Percentiles rank a stretch among this genome's conserved stretches.
phyloP scores from a whole-genome alignment of 2,888 invertebrate genomes.

The Trichopoda pennipes region DNA sequence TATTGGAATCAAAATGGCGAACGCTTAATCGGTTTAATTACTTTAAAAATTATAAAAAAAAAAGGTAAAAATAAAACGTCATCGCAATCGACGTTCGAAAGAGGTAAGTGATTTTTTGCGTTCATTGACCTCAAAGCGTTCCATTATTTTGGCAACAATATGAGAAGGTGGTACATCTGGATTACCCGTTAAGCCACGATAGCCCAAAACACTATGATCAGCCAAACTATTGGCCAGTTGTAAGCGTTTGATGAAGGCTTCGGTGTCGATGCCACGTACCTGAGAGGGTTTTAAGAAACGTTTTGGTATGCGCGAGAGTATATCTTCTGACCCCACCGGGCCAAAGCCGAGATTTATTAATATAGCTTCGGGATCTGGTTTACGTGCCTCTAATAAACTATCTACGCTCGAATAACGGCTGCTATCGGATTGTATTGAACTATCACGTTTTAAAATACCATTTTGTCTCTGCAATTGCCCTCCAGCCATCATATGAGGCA shows the following conservation, averaged over 20 bases:
- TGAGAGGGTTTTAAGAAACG: conserved; percentile 90
- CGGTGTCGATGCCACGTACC: conserved; percentile 88
- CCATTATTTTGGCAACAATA: conserved; percentile 91
- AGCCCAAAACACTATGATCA: conserved; percentile 88
- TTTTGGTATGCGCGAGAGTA: conserved; percentile 89
- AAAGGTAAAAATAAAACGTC: background rate
- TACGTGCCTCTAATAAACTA: conserved; percentile 90
- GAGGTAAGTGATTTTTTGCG: conserved; percentile 81
- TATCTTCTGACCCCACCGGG: conserved; percentile 85
- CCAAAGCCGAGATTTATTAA: conserved; percentile 91
- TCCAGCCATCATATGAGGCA: conserved; percentile 38
- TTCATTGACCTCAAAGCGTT: conserved; percentile 85
- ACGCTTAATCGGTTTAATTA: background rate
- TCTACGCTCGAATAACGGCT: conserved; percentile 90
- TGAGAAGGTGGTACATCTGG: conserved; percentile 89
- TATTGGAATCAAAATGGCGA: conserved; percentile 46
- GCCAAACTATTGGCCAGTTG: conserved; percentile 87
- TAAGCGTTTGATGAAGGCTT: conserved; percentile 88
- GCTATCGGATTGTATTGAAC: conserved; percentile 81
- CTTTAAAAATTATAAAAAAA: conserved; percentile 1
- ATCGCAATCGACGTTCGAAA: conserved; percentile 73
- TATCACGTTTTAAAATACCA: conserved; percentile 76
- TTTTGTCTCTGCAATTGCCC: conserved; percentile 37
- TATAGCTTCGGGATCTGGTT: conserved; percentile 94
- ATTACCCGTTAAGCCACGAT: conserved; percentile 89